These are phyloP conservation scores for Bostrychus sinensis DNA, from an alignment of 2,113 vertebrate genomes.

Conservation along the genomic window DNA sequence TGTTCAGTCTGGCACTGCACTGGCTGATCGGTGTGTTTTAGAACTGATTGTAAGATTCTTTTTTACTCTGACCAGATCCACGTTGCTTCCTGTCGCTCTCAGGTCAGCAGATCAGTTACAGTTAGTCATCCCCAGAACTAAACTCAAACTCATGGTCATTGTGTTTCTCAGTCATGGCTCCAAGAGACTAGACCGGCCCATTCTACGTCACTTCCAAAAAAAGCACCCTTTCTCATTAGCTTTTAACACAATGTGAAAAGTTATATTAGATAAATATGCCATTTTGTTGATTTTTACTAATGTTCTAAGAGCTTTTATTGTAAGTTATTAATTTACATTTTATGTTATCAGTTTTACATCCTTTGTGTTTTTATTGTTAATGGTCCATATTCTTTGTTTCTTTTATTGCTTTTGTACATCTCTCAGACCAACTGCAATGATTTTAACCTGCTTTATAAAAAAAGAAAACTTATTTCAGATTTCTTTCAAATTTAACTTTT, in stretches of 20 bases:
- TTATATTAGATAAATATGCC: neutral
- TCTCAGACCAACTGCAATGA: no score
- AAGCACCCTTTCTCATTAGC: neutral
- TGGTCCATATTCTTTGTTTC: neutral
- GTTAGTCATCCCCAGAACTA: conserved; percentile 1
- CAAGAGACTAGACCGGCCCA: neutral
- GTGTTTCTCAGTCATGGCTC: neutral
- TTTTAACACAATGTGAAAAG: neutral
- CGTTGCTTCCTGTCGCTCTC: conserved; percentile 10
- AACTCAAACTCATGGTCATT: conserved; percentile 6
- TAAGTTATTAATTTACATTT: no score
- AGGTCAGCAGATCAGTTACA: conserved; percentile 3
- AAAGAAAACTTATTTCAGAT: neutral
- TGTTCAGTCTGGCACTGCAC: neutral
- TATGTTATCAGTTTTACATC: neutral
- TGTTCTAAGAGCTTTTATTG: neutral
- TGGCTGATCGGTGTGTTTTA: neutral
- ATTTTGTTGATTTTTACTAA: neutral
- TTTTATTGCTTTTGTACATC: no score
- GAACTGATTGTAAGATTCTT: neutral
- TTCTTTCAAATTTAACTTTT: conserved; percentile 3
- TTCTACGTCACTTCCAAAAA: neutral
- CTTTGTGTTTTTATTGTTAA: neutral
- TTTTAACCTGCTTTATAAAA: neutral
- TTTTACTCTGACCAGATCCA: neutral